A percentile compares a stretch with the other conserved stretches of the same genome.
Conservation (phyloP, 2,888 invertebrate genomes). For the Epinotia ramella region DNA sequence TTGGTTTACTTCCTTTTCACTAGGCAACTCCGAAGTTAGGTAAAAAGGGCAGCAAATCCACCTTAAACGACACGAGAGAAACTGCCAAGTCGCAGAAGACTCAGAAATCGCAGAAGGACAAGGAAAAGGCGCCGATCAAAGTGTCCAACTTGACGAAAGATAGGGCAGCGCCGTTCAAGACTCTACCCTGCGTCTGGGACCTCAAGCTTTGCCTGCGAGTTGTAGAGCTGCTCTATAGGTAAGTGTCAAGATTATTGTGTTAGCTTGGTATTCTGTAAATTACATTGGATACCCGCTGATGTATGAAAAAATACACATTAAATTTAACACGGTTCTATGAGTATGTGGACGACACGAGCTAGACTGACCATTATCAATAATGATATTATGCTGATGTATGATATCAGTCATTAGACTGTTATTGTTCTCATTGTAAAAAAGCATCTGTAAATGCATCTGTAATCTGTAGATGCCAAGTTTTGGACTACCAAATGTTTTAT, state of each 20-base stretch:
- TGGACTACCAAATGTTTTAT: no score
- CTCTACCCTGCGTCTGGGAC: slow-evolving; percentile 74
- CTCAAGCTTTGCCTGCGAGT: slow-evolving; percentile 64
- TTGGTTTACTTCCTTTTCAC: slow-evolving; percentile 27
- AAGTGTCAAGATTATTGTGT: slow-evolving; percentile 11
- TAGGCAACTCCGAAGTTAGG: slow-evolving; percentile 66
- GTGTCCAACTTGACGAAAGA: slow-evolving; percentile 67
- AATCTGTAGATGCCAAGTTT: no score
- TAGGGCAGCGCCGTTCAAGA: slow-evolving; percentile 71
- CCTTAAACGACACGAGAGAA: slow-evolving; percentile 68
- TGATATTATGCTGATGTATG: no score
- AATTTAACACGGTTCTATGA: no score
- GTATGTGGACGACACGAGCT: no score
- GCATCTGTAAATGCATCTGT: no score
- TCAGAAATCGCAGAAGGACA: slow-evolving; percentile 69
- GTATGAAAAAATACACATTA: no score
- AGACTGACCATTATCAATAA: no score
- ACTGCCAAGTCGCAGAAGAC: slow-evolving; percentile 67
- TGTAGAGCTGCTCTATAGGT: slow-evolving; percentile 74
- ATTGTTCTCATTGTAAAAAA: no score
- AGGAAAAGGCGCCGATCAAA: slow-evolving; percentile 65
- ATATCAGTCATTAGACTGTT: no score
- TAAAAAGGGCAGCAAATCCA: slow-evolving; percentile 67
- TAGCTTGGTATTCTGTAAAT: no score
- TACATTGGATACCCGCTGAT: no score